Evolutionary conservation across 1,140 invertebrate genomes (phyloP), one percentile per base, ranked within the genome.

Genomic region (Matsumurasca onukii): DNA sequence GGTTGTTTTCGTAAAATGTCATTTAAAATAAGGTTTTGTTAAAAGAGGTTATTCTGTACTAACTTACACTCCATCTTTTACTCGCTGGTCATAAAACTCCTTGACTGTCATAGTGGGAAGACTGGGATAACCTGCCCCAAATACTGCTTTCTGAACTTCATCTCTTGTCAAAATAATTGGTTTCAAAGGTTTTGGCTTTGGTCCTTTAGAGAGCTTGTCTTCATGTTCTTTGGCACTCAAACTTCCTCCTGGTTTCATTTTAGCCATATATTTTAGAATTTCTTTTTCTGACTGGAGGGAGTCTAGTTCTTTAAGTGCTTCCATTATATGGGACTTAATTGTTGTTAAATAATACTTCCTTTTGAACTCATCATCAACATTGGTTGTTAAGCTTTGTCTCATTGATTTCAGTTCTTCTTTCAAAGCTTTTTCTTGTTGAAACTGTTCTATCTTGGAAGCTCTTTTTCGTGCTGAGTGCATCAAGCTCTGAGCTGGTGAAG

Each of bases 121-220:
- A 76, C 92, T 90, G 0, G 97, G 97, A 85, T 99, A 99, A 0
- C 97, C 98, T 45, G 89, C 81, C 5, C 98, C 98, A 82, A 89
- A 98, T 1, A 99, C 92, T 70, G 94, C 86, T 80, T 98, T 98
- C 80, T 98, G 95, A 0, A 92, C 69, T 39, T 86, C 87, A 81
- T 96, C 90, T 74, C 89, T 88, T 0, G 97, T 97, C 30, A 99
- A 94, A 61, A 98, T 96, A 69, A 98, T 92, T 0, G 97, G 94
- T 78, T 90, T 88, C n/a, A 95, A 76, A 3, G 89, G 87, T 68
- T 73, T 75, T n/a, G 72, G 68, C 13, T 66, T 71, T 29, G 68
- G 57, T 71, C 55, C 66, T 57, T 74, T 73, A 34, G 49, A 59
- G 12, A 51, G 22, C 66, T 74, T 74, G 30, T 66, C 57, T 22